Base-by-base conservation (phyloP, 23 tunicate species). In the Oikopleura vanhoeffeni region DNA sequence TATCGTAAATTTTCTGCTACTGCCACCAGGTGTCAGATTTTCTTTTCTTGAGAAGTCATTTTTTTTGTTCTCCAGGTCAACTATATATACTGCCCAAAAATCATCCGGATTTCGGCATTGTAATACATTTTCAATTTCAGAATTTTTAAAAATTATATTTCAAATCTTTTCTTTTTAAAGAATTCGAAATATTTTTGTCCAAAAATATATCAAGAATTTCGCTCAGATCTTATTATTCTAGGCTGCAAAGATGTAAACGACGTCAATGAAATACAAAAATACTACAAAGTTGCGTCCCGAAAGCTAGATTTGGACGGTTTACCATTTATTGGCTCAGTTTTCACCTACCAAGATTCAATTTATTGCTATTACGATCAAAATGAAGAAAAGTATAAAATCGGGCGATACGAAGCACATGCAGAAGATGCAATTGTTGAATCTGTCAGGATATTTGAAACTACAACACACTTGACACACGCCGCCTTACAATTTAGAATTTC, bases 281-380 rank as follows among this genome's bases (percentile, higher is more conserved):
- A 71, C 79, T 13, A 90, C 85, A 76, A 71, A 32, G 83, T 60
- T 0, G 85, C 85, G 8, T 41, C 84, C 49, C 13, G 64, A 13
- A 83, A 85, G 28, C 41, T 95, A 33, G 87, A 84, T 0, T 40
- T 33, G 0, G 99, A 95, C 49, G 99, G 99, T 18, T 86, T 95
- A 24, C 99, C 99, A 39, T 75, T 77, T 41, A 83, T 91, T 76
- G 99, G 99, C 0, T 91, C 89, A 79, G 67, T 85, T 39, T 83
- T 71, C 32, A 24, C 79, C 34, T 71, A 71, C 32, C 79, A 71
- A 38, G 79, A 71, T 30, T 3, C 79, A 71, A 13, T 13, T 71
- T 71, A 71, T 30, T 71, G 79, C 38, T 71, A 71, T 30, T 71
- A 32, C 38, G 38, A 71, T 30, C 34, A 71, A 2, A 18, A 71